Evolutionary conservation across 2,888 invertebrate species (phyloP), one percentile per base, ranked within the genome.

Genomic region (Limnephilus auricula): DNA sequence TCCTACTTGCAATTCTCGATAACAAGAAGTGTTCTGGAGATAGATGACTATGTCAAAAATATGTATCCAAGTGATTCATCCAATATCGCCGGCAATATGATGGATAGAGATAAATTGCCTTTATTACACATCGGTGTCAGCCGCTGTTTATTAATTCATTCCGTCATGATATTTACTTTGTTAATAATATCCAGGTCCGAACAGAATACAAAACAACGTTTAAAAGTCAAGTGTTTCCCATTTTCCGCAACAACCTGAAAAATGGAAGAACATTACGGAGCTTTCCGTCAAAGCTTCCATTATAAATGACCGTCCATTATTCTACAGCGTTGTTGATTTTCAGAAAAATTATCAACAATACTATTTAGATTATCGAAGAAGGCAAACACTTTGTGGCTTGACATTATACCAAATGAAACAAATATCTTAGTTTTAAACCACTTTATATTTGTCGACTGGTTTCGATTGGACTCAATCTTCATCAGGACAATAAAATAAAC

Each of bases 31-130:
- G 34, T 25, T 32, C 82, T 32, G 34, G 82, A 82, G 18, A 34
- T 82, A 32, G 82, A 37, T 25, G 82, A 25, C n/a, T 65, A 25
- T 82, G 34, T 82, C 82, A 82, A 82, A 82, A 82, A 82, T 82
- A 82, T 82, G 34, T 32, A 82, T 82, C 82, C 25, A 82, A 82
- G 34, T 82, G 34, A 82, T 32, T 32, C 82, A 32, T 25, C 25
- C 34, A 82, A 82, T 82, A 82, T 32, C 13, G 32, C 80, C 80
- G 80, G 32, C 80, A 32, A 18, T 80, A 18, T 80, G 80, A 65
- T 65, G 65, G 80, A 82, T 32, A 34, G 82, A 34, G 82, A 82
- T 82, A 37, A 37, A 82, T 82, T n/a, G 18, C 32, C 34, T 25
- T 34, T 18, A 34, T 34, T 82, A 32, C 82, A 32, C 25, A 82